Conservation (phyloP, 2,113 vertebrate species). For the Odocoileus hemionus region DNA sequence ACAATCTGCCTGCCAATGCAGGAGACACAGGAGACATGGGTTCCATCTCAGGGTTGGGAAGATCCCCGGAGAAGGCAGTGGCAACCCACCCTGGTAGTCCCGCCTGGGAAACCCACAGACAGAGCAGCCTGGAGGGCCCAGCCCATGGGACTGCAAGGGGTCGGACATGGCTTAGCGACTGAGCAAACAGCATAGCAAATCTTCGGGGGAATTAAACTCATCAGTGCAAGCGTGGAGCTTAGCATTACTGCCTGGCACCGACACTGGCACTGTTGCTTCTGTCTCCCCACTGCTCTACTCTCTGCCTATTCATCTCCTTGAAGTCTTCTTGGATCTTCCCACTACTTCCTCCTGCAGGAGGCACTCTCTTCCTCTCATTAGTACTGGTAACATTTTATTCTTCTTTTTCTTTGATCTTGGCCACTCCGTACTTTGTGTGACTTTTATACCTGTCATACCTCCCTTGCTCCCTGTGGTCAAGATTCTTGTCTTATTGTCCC, state of each 20-base stretch:
- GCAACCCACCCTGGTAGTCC: not conserved
- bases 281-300: not conserved
- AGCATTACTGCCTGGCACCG: not conserved
- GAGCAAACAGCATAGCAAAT: not conserved
- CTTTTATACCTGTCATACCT: not conserved
- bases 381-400: not conserved
- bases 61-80: not conserved
- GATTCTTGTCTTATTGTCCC: not conserved
- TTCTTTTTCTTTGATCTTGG: not conserved
- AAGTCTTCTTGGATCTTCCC: not conserved
- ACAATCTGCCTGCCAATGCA: not conserved
- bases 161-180: not conserved
- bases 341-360: not conserved
- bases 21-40: not conserved
- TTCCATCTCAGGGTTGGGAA: not conserved
- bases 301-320: not conserved
- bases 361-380: not conserved
- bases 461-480: not conserved
- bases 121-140: not conserved
- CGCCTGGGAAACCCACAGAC: not conserved
- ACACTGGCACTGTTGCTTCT: rapidly evolving
- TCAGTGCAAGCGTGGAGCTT: not conserved
- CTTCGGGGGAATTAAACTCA: not conserved
- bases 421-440: not conserved
- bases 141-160: not conserved